Conservation (phyloP, 2,888 invertebrate genomes). For the Dusona sp. region DNA sequence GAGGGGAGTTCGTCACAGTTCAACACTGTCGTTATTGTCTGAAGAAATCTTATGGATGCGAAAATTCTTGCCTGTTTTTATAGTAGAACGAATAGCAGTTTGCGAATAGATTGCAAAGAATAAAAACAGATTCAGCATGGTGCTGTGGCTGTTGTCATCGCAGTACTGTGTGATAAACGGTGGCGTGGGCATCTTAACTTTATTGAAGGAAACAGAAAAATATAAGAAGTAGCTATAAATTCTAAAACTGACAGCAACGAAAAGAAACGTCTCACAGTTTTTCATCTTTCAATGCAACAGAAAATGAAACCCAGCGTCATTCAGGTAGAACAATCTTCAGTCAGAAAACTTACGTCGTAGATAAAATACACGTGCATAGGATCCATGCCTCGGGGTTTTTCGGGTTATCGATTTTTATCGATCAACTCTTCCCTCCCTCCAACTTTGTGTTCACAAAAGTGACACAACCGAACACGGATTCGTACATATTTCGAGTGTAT, state of each 20-base stretch:
- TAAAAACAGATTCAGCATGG: not conserved
- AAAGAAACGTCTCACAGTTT: not conserved
- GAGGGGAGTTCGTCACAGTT: not conserved
- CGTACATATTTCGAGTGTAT: constrained; percentile 22
- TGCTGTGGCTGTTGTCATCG: not conserved
- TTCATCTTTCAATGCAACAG: not conserved
- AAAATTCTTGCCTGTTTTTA: no score
- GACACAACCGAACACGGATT: constrained; percentile 35
- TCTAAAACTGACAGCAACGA: not conserved
- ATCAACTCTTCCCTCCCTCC: constrained; percentile 12
- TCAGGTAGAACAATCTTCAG: constrained; percentile 1
- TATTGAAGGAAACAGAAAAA: not conserved
- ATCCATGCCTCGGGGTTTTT: constrained; percentile 19
- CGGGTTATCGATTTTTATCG: constrained; percentile 33
- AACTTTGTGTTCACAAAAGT: constrained; percentile 21
- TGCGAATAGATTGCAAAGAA: not conserved
- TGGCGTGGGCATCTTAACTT: constrained; percentile 3
- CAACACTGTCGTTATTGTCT: no score
- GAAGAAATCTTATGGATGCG: no score
- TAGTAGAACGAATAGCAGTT: no score
- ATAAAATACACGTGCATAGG: constrained; percentile 2
- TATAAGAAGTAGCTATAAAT: constrained; percentile 26
- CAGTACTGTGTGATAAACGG: not conserved
- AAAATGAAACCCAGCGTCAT: constrained; percentile 22
- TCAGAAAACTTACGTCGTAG: constrained; percentile 21